Evolutionary conservation across 2,888 invertebrate genomes (phyloP), one percentile per base, ranked within the genome.

Genomic region (Epistrophe grossulariae): DNA sequence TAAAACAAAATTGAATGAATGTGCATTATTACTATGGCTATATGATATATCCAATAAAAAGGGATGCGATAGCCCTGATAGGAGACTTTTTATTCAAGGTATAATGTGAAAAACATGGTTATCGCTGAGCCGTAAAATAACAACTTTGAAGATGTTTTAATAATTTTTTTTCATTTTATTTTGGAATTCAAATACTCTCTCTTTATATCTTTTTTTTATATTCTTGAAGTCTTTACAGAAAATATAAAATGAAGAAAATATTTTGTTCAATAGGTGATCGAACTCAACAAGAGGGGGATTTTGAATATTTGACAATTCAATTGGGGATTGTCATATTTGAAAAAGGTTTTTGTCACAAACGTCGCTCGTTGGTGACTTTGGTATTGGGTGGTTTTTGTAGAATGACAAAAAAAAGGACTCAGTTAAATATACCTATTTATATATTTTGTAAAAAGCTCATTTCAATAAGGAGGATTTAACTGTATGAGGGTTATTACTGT

Each of bases 111-210:
- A 24, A 70, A 55, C 28, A 70, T 52, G 40, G 40, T 17, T 70
- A 43, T 55, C 40, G 24, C 40, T 55, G 40, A 43, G 55, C 52
- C 55, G 70, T 55, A 55, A 70, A 55, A 70, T 70, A 70, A 70
- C 70, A 70, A 40, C 70, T 70, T 70, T 70, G 38, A 55, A 40
- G 28, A 70, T 70, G 70, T 40, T 70, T 52, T 24, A 45, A 52
- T 52, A 52, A 43, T 40, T 70, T 52, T 40, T 52, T 40, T 40
- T n/a, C 15, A 43, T 43, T 15, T 45, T 45, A 45, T 59, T 35
- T 17, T 60, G 15, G 19, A 70, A 40, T 70, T 52, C 38, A 55
- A 55, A 55, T 40, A 31, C 17, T 24, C 24, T 24, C 17, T 35
- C 9, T 66, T 66, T 50, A 35, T 17, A 5, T 13, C 11, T 50